Conservation (phyloP, 2,888 invertebrate species). For the Caenorhabditis sp. region DNA sequence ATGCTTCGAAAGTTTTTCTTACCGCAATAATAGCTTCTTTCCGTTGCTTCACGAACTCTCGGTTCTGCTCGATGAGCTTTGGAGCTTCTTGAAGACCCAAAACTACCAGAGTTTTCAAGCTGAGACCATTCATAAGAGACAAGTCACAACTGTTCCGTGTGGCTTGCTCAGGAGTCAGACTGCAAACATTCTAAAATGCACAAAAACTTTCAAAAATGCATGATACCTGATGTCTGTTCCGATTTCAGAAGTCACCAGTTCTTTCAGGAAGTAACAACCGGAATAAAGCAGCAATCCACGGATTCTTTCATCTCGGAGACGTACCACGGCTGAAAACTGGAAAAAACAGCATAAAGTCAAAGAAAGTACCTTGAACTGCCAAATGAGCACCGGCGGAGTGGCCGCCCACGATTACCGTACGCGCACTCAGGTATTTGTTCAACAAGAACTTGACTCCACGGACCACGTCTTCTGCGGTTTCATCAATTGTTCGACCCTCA, state of each 20-base stretch:
- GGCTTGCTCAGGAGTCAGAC: constrained; percentile 31
- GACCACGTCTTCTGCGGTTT: constrained; percentile 28
- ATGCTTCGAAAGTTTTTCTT: not conserved
- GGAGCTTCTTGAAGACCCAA: constrained; percentile 30
- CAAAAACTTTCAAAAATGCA: not conserved
- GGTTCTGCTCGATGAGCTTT: constrained; percentile 40
- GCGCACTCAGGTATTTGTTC: constrained; percentile 12
- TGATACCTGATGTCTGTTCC: constrained; percentile 35
- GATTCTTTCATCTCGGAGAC: constrained; percentile 9
- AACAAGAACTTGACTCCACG: constrained; percentile 27
- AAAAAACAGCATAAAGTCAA: not conserved
- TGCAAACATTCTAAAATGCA: too few relatives aligned
- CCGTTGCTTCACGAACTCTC: not conserved
- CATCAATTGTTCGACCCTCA: not conserved
- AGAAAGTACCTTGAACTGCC: constrained; percentile 15
- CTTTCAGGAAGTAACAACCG: constrained; percentile 41
- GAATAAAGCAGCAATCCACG: constrained; percentile 8
- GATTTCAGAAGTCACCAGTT: constrained; percentile 34
- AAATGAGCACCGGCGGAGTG: constrained; percentile 50
- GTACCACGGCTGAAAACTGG: constrained; percentile 9
- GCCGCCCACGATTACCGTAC: constrained; percentile 19
- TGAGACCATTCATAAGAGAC: not conserved
- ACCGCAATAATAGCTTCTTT: not conserved
- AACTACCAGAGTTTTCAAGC: constrained; percentile 1
- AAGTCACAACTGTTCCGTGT: constrained; percentile 15